A percentile compares a stretch with the other conserved stretches of the same genome.
Evolutionary conservation across 2,113 vertebrate genomes (phyloP).

Genomic region (Indicator indicator): DNA sequence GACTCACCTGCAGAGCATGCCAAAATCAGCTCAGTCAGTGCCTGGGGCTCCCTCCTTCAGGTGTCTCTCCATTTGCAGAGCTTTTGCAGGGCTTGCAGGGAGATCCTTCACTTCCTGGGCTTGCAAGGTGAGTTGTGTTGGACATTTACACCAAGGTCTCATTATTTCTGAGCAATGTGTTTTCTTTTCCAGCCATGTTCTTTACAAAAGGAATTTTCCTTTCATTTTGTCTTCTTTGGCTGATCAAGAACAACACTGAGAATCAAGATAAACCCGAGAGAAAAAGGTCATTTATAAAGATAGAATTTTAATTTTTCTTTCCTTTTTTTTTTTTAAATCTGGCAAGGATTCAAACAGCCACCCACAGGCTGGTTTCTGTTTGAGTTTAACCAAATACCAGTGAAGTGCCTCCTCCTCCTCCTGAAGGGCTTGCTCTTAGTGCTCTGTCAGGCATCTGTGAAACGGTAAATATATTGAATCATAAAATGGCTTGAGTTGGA

Average conservation of each 20-base stretch:
- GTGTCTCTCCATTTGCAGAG: background rate
- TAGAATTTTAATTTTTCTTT: background rate
- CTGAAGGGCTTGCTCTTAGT: background rate
- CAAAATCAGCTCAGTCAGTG: background rate
- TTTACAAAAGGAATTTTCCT: background rate
- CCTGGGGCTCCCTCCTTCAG: background rate
- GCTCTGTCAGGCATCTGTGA: background rate
- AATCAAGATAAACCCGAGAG: background rate
- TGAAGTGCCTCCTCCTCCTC: background rate
- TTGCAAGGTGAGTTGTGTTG: background rate
- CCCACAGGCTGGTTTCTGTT: background rate
- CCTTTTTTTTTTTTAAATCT: background rate
- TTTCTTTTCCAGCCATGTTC: background rate
- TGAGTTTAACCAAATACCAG: background rate
- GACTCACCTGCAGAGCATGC: accelerated
- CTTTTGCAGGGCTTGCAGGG: background rate
- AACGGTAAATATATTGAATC: accelerated
- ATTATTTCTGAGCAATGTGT: background rate
- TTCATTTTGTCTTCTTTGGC: background rate
- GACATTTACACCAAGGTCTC: background rate
- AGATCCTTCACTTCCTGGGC: background rate
- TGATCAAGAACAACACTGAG: background rate
- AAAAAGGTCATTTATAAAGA: conserved; percentile 5
- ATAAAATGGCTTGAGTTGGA: too few species aligned
- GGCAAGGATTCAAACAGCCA: conserved; percentile 6